These are phyloP conservation scores for Xenotilapia caudafasciata DNA, from an alignment of 2,113 vertebrate species.

Conservation along the genomic window DNA sequence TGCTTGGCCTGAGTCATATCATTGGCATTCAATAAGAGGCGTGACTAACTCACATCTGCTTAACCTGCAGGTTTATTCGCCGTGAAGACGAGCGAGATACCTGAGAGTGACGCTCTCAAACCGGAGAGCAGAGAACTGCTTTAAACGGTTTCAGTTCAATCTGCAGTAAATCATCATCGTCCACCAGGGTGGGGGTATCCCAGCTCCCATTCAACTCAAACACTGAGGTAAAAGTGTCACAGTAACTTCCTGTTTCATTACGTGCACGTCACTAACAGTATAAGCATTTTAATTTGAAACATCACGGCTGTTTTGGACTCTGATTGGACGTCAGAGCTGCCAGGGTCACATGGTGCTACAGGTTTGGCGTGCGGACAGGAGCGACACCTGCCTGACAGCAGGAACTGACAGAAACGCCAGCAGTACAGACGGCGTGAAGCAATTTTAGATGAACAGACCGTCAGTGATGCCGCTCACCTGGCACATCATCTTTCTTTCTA, in stretches of 20 bases:
- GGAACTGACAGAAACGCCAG: background rate
- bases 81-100: background rate
- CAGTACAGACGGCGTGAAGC: background rate
- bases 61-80: background rate
- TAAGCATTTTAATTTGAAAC: background rate
- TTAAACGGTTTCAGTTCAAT: background rate
- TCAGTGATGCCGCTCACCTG: fast-evolving
- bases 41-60: background rate
- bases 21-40: fast-evolving
- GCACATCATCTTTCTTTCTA: background rate
- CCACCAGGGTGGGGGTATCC: background rate
- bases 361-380: background rate
- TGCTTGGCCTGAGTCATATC: background rate
- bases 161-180: background rate
- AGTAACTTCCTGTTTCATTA: background rate
- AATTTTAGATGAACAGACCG: background rate
- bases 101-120: fast-evolving
- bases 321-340: background rate
- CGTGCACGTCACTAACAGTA: background rate
- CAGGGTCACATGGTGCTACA: background rate
- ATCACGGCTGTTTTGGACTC: background rate
- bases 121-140: background rate
- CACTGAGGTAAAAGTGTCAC: background rate
- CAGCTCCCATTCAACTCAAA: background rate
- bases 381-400: background rate